Evolutionary conservation across 2,113 vertebrate genomes (phyloP), one percentile per base, ranked within the genome.

Genomic region (Salvator merianae): DNA sequence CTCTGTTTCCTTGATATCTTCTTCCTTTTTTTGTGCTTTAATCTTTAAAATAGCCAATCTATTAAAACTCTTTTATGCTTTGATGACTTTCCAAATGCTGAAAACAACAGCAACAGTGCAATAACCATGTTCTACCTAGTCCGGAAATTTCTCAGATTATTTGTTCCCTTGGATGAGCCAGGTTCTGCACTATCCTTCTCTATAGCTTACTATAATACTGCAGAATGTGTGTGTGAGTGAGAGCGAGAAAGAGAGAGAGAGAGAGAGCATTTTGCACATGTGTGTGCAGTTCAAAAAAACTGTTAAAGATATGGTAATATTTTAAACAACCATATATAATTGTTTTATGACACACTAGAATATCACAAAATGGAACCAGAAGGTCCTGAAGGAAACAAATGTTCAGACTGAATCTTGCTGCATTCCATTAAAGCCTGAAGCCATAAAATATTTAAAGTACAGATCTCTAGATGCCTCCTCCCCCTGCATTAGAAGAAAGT

Each of bases 291-390:
- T 18, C n/a, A 95, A 47, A 47, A 47, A 47, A 94, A n/a, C n/a
- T n/a, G 43, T 7, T 47, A 47, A 47, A 47, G 43, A 47, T 47
- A 47, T 47, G 43, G 71, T 66, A 72, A 10, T 76, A 50, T 86
- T 92, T 78, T 91, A 86, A 72, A 63, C 87, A 89, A 70, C 87
- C 43, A 47, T 7, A 86, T 76, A 70, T 1, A 3, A 68, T 83
- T 88, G 50, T 24, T 70, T 91, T 84, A 30, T 73, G 84, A 87
- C 76, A 10, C 30, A 12, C 84, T 88, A 87, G 76, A 90, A 87
- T 73, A 81, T 5, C 6, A 50, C 59, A 32, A 55, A 80, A 79
- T 87, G 76, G 87, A 79, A 36, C 77, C 74, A 83, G 18, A 26
- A 62, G 10, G 10, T 81, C n/a, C 79, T 88, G 36, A 38, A 76